Evolutionary conservation across 2,888 invertebrate genomes (phyloP), one percentile per base, ranked within the genome.

Genomic region (Anaspis maculata): DNA sequence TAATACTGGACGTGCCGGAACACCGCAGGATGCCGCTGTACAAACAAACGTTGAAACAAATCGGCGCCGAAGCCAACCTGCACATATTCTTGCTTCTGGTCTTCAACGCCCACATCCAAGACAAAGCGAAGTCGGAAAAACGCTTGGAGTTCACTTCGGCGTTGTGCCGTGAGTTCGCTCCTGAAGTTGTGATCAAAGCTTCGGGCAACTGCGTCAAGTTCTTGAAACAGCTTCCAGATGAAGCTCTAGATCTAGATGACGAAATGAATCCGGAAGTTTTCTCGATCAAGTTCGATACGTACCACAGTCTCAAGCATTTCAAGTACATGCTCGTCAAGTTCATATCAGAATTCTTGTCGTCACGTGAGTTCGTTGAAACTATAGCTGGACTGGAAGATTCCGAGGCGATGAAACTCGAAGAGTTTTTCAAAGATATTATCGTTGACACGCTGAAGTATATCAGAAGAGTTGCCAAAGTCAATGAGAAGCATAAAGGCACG

Each of bases 1-100:
- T 90, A 0, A 74, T 94, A 25, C 70, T 87, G 1, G 90, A 97
- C 63, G 88, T 98, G 10, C 96, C 97, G 0, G 86, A 88, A 50
- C 97, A 98, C 62, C 75, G 97, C 25, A 71, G 92, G 33, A 66
- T 82, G 33, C 82, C 86, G 0, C 67, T 96, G 1, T 92, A 91
- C 42, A 72, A 71, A 16, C 84, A 85, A 49, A 69, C 95, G 2
- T 66, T 94, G n/a, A 71, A 76, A 16, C 82, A 86, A 1, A 68
- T 94, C 1, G 73, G 73, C 4, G 64, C 75, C 0, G 68, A 72
- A 37, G 69, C 78, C 32, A 77, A 80, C 57, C 66, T 87, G 0
- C 79, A 84, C 74, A 65, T 81, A 9, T 86, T 87, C 51, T 65
- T 84, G 12, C 72, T 79, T 30, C 61, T 87, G 11, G 66, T 83